Evolutionary conservation across 2,888 invertebrate genomes (phyloP), one percentile per base, ranked within the genome.

Genomic region (Bugulina stolonifera): DNA sequence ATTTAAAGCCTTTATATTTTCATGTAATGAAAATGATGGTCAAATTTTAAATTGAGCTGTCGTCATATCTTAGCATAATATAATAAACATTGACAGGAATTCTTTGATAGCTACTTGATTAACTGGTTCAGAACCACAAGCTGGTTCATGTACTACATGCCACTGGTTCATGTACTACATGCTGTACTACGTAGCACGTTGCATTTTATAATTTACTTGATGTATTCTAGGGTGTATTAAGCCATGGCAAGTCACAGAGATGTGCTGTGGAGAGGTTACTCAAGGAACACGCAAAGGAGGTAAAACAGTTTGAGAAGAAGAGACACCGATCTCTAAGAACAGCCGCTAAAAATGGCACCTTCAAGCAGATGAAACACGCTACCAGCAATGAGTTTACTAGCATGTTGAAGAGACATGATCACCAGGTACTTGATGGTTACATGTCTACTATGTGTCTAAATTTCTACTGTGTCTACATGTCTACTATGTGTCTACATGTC

Each of bases 211-310:
- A n/a, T n/a, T n/a, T n/a, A n/a, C n/a, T n/a, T n/a, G n/a, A n/a
- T n/a, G n/a, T n/a, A 5, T 57, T 57, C 14, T 57, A 64, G 64
- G 32, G 32, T 32, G 32, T 64, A 14, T 27, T 64, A 22, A 64
- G 32, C 32, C 34, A 64, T 32, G 32, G 64, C 27, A 64, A 32
- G n/a, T 27, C 10, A 5, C 22, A 34, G 32, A 64, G 32, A 32
- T 64, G 64, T 64, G 64, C 27, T 32, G 64, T 64, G 2, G 64
- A 64, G 64, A 64, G 27, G n/a, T 32, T 64, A n/a, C 25, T 64
- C 29, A 64, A 32, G 32, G 64, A 32, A 14, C 64, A 64, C 2
- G 25, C 22, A 5, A 22, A 34, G n/a, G 64, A 64, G 34, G 3
- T 64, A 14, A 64, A 32, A 32, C 22, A 34, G 27, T 64, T 64